A percentile compares a stretch with the other conserved stretches of the same genome.
Evolutionary conservation across 2,888 invertebrate species (phyloP).

Genomic region (Listrodromus nycthemerus): DNA sequence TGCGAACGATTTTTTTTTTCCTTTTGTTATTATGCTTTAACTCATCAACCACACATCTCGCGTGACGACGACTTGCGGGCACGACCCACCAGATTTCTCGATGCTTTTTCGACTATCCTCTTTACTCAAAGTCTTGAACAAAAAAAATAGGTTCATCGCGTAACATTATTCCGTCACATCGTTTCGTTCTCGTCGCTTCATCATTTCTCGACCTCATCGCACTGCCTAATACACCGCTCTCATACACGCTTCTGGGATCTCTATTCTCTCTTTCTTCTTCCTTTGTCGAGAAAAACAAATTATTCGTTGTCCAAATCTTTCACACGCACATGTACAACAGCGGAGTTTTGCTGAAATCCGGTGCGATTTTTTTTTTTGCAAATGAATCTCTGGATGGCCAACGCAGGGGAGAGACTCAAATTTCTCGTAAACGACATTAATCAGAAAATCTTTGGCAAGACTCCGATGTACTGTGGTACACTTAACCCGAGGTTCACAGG

Average conservation of each 20-base stretch:
- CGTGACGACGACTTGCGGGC: not conserved
- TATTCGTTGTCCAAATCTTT: constrained; percentile 4
- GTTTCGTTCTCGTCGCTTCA: constrained; percentile 54
- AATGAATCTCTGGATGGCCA: not conserved
- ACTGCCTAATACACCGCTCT: constrained; percentile 82
- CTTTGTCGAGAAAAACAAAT: constrained; percentile 16
- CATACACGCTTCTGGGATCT: constrained; percentile 74
- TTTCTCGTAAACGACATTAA: not conserved
- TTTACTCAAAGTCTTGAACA: not conserved
- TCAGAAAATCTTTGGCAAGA: not conserved
- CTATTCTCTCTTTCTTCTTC: constrained; percentile 31
- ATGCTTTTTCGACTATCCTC: not conserved
- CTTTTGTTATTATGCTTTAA: not conserved
- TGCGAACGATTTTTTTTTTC: constrained; percentile 1
- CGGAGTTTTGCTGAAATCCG: not conserved
- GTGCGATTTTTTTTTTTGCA: not conserved
- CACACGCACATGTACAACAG: not conserved
- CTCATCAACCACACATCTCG: constrained; percentile 16
- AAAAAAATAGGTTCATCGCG: constrained; percentile 22
- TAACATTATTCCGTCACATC: constrained; percentile 50
- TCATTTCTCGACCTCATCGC: constrained; percentile 70
- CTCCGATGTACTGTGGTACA: constrained; percentile 5
- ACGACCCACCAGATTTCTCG: not conserved
- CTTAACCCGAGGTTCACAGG: constrained; percentile 6
- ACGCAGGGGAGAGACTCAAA: not conserved